Evolutionary conservation across 2,113 vertebrate genomes (phyloP).

Genomic region (Marmota flaviventris): DNA sequence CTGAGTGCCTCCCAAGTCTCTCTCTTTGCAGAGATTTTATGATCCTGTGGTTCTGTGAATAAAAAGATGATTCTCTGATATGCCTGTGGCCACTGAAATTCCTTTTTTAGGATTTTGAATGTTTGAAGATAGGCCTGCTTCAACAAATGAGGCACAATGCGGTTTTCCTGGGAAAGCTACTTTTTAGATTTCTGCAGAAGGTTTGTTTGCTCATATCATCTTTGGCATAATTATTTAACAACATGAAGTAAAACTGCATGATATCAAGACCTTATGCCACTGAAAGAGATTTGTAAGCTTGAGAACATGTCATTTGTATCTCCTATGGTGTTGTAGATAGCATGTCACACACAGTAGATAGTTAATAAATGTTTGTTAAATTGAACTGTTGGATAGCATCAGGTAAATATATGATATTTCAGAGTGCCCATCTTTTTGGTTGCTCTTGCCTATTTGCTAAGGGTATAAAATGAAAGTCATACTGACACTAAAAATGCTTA

Average conservation of each 20-base stretch:
- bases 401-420: background rate
- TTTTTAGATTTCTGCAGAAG: background rate
- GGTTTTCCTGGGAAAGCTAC: conserved; percentile 28
- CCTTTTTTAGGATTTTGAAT: conserved; percentile 47
- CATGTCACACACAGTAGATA: background rate
- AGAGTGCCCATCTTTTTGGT: background rate
- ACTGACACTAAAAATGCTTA: background rate
- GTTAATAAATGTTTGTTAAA: conserved; percentile 24
- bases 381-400: background rate
- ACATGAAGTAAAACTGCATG: conserved; percentile 30
- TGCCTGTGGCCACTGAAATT: background rate
- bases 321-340: background rate
- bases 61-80: conserved; percentile 50
- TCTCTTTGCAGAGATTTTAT: conserved; percentile 57
- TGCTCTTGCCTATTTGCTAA: background rate
- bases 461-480: background rate
- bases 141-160: background rate
- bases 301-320: background rate
- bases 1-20: background rate
- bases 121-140: conserved; percentile 5
- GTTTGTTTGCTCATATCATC: background rate
- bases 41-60: background rate
- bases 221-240: conserved; percentile 29
- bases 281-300: background rate
- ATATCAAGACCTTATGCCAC: background rate